Percentiles rank a stretch among this genome's conserved stretches.
Conservation (phyloP, 2,888 invertebrate species). For the Coronaproctus castanopsis region DNA sequence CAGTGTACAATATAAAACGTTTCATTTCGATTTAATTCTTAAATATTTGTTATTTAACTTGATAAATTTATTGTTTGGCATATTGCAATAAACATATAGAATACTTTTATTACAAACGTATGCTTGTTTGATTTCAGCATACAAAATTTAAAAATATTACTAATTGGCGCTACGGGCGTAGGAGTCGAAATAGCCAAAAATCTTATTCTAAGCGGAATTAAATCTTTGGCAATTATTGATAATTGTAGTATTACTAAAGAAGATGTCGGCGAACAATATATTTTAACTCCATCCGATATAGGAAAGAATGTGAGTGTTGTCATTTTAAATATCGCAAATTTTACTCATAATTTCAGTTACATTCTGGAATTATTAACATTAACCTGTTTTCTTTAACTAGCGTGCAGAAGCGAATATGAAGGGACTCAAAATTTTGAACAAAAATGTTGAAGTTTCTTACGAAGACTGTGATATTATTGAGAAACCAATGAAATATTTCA, state of each 20-base stretch:
- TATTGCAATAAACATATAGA: not conserved
- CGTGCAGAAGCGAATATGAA: not conserved
- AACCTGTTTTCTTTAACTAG: no score
- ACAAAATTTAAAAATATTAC: slow-evolving; percentile 61
- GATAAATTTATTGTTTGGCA: not conserved
- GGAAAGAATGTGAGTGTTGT: slow-evolving; percentile 47
- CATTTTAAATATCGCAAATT: slow-evolving; percentile 1
- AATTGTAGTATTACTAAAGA: slow-evolving; percentile 44
- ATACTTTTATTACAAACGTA: no score
- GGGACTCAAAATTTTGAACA: not conserved
- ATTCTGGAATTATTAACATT: no score
- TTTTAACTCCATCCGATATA: slow-evolving; percentile 46
- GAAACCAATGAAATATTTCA: not conserved
- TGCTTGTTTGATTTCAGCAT: slow-evolving; percentile 39
- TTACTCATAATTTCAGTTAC: no score
- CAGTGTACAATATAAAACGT: not conserved
- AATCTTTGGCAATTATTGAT: slow-evolving; percentile 69
- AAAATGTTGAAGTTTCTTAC: not conserved
- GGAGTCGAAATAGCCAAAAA: slow-evolving; percentile 95
- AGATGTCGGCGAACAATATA: slow-evolving; percentile 63
- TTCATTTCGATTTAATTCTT: not conserved
- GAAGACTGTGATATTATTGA: not conserved
- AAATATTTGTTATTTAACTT: slow-evolving; percentile 1
- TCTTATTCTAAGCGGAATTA: slow-evolving; percentile 77
- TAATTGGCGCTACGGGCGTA: slow-evolving; percentile 72